phyloP scores from a whole-genome alignment of 1,140 invertebrate genomes.

The Spodoptera litura region DNA sequence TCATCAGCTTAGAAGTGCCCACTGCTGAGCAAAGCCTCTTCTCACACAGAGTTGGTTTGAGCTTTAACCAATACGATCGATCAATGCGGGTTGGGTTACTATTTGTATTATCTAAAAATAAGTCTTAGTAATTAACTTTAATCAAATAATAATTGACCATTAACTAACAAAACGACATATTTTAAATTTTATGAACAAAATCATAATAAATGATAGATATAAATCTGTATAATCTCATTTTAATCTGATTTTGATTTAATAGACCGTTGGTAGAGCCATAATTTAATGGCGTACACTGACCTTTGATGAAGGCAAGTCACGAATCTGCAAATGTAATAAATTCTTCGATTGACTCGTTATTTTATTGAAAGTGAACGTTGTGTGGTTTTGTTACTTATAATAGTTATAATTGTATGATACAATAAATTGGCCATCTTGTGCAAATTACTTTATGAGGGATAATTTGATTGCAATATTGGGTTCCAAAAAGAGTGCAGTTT shows the following conservation, averaged over 20 bases:
- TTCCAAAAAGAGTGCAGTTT: too few species aligned
- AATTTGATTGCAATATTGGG: too few species aligned
- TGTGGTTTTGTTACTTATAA: not conserved
- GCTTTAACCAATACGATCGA: too few species aligned
- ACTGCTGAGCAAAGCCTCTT: too few species aligned
- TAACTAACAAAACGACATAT: not conserved
- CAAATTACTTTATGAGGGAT: not conserved
- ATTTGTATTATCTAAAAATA: too few species aligned
- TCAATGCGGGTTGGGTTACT: too few species aligned
- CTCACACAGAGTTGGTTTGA: too few species aligned
- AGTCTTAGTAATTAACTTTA: not conserved
- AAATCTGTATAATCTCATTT: constrained; percentile 29
- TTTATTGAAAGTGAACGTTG: constrained; percentile 46
- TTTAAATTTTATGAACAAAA: constrained; percentile 8
- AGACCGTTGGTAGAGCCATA: constrained; percentile 30
- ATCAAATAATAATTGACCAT: not conserved
- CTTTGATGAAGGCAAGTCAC: constrained; percentile 39
- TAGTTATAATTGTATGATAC: constrained; percentile 16
- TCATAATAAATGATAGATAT: constrained; percentile 27
- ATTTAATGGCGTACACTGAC: constrained; percentile 36
- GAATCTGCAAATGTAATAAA: constrained; percentile 45
- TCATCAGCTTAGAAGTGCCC: too few species aligned
- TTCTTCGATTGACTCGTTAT: constrained; percentile 42
- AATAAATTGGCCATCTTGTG: constrained; percentile 16
- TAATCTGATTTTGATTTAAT: constrained; percentile 43